A percentile compares a stretch with the other conserved stretches of the same genome.
phyloP scores from a whole-genome alignment of 2,797 vertebrate species.

The Pitangus sulphuratus region DNA sequence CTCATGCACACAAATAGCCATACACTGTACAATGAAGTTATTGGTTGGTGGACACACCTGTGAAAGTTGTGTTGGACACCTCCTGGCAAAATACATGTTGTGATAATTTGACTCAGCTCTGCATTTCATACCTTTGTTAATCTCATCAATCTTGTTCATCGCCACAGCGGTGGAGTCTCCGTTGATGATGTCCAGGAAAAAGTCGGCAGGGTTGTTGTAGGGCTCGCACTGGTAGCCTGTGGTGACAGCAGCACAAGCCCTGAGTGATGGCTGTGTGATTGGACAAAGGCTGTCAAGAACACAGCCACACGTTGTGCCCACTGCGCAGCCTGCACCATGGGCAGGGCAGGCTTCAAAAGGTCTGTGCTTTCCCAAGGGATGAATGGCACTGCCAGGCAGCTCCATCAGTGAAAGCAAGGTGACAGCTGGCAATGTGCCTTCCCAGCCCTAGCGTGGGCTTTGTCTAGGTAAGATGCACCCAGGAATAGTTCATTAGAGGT shows the following conservation, averaged over 20 bases:
- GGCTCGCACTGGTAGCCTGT: conserved; percentile 87
- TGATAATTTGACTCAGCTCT: background rate
- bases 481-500: background rate
- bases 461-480: background rate
- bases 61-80: background rate
- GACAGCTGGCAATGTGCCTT: background rate
- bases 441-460: background rate
- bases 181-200: conserved; percentile 92
- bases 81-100: background rate
- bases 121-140: conserved; percentile 56
- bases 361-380: rapidly evolving
- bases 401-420: rapidly evolving
- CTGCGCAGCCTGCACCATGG: too few species aligned
- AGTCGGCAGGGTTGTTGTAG: conserved; percentile 94
- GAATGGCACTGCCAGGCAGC: rapidly evolving
- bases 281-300: background rate
- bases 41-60: background rate
- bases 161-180: conserved; percentile 81
- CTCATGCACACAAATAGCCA: background rate
- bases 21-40: rapidly evolving
- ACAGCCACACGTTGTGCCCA: rapidly evolving
- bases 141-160: conserved; percentile 64
- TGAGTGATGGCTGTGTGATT: background rate
- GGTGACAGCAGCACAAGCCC: background rate
- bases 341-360: background rate